Evolutionary conservation across 2,888 invertebrate genomes (phyloP), one percentile per base, ranked within the genome.

Genomic region (Megalurothrips usitatus): DNA sequence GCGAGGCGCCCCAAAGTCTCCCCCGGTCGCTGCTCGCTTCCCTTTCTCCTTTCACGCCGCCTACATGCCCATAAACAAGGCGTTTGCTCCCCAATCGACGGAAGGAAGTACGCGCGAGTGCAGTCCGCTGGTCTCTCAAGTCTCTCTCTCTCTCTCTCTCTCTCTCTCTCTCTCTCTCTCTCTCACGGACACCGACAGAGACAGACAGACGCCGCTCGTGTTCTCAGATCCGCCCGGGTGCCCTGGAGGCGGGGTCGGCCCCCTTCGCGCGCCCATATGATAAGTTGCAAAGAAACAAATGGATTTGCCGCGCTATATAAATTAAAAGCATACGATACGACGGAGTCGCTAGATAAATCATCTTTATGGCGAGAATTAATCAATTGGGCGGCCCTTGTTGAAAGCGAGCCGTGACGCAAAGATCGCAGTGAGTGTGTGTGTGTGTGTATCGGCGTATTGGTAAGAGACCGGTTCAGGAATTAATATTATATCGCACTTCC

Each of bases 401-500:
- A 75, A 75, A 75, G 68, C 68, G 9, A 75, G 19, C 11, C 23
- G 26, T 75, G 23, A 10, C 6, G 58, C 58, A 17, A 19, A 19
- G 58, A 17, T 17, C 58, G 58, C 52, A n/a, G 68, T 68, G 68
- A 23, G 68, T 68, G 68, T 23, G 68, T 8, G 68, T 23, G 68
- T 68, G 23, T 23, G 23, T 68, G 63, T 63, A 23, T n/a, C 8
- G n/a, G 68, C 23, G 23, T 68, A 11, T 68, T 19, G 19, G 68
- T 68, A 23, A 26, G 58, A 26, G 68, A 75, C 68, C 68, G 68
- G 68, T 75, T 26, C 26, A 10, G 68, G 26, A 58, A 75, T 75
- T 75, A 75, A 75, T 75, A 75, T 12, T 26, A 26, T 75, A 75
- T 75, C 68, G 68, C 68, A 26, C n/a, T 75, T 75, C 68, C 68